These are phyloP conservation scores for Catharus fuscescens DNA, from an alignment of 2,113 vertebrate species.

Conservation along the genomic window DNA sequence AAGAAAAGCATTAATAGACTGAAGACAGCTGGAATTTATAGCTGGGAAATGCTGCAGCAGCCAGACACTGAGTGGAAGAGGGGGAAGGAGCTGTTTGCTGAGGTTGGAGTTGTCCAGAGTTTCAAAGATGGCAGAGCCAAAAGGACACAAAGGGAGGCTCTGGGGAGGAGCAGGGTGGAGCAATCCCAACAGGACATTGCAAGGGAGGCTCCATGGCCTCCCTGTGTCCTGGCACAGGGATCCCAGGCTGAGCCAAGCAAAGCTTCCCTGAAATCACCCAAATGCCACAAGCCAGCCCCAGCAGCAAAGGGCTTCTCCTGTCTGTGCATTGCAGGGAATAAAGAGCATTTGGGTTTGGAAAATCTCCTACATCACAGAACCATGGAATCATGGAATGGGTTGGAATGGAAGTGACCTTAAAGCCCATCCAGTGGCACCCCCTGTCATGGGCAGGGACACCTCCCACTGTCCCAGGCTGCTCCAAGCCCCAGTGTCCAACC, in stretches of 20 bases:
- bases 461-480: neutral
- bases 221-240: neutral
- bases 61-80: neutral
- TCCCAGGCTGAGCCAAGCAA: neutral
- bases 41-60: neutral
- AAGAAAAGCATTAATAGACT: neutral
- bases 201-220: neutral
- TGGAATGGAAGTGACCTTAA: neutral
- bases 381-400: neutral
- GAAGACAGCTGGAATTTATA: neutral
- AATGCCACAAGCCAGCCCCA: neutral
- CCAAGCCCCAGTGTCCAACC: neutral
- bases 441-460: neutral
- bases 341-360: neutral
- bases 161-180: neutral
- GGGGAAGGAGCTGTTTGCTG: neutral
- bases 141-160: neutral
- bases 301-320: too few species aligned
- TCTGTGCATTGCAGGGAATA: neutral
- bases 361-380: fast-evolving
- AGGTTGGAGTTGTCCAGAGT: neutral
- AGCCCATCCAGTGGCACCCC: fast-evolving
- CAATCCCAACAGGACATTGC: neutral
- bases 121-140: neutral
- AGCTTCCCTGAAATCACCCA: neutral